Percentiles rank a stretch among this genome's conserved stretches.
Evolutionary conservation across 2,797 vertebrate species (phyloP).

Genomic region (Falco concolor): DNA sequence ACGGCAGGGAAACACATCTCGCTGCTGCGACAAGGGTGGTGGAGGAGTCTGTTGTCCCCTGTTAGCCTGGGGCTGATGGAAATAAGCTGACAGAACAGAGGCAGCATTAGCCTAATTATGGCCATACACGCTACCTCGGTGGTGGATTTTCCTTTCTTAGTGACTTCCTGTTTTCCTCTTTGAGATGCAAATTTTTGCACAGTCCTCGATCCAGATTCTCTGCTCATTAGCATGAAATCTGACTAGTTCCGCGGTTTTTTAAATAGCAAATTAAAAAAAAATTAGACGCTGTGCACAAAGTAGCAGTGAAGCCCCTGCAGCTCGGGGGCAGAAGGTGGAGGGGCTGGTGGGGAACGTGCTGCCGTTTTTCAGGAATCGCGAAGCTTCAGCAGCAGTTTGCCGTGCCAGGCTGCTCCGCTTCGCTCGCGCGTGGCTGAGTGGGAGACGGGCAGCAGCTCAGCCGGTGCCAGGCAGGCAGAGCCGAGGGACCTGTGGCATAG

Average conservation of each 20-base stretch:
- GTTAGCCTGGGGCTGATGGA: constrained; percentile 34
- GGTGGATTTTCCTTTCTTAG: constrained; percentile 45
- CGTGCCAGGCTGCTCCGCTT: neutral
- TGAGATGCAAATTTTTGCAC: constrained; percentile 71
- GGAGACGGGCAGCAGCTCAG: neutral
- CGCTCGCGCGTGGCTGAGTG: neutral
- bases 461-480: neutral
- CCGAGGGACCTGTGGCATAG: neutral
- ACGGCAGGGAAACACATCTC: neutral
- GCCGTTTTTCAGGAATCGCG: neutral
- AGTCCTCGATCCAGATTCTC: constrained; percentile 58
- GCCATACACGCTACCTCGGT: constrained; percentile 10
- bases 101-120: constrained; percentile 61
- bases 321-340: neutral
- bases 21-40: neutral
- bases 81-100: constrained; percentile 41
- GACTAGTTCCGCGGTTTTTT: constrained; percentile 42
- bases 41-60: neutral
- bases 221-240: constrained; percentile 68
- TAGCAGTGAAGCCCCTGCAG: neutral
- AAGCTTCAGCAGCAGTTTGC: neutral
- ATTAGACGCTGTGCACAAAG: neutral
- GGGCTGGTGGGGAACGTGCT: neutral
- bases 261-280: neutral
- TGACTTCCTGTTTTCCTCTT: constrained; percentile 65